phyloP scores from a whole-genome alignment of 1,140 invertebrate genomes.

The Drosophila nebulosa region DNA sequence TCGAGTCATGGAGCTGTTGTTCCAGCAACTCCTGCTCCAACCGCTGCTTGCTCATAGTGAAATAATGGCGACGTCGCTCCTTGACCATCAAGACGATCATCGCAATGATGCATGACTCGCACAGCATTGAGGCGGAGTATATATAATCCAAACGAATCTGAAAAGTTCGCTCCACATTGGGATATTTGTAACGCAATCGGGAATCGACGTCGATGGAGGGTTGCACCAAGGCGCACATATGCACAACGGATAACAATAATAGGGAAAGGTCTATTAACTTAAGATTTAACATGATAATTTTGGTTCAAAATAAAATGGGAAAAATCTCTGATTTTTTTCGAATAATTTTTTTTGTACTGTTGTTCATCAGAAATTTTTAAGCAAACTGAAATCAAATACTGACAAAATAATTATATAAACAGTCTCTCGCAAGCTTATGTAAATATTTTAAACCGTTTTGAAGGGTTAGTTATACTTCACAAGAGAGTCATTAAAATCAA shows the following conservation, averaged over 20 bases:
- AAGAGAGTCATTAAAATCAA: no score
- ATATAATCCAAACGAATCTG: slow-evolving; percentile 38
- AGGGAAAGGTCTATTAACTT: slow-evolving; percentile 30
- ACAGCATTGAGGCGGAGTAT: slow-evolving; percentile 38
- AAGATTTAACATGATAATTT: slow-evolving; percentile 32
- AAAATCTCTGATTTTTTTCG: neutral
- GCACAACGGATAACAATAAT: slow-evolving; percentile 33
- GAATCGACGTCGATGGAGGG: slow-evolving; percentile 40
- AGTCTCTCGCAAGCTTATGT: no score
- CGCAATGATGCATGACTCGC: slow-evolving; percentile 31
- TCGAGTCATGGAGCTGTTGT: neutral
- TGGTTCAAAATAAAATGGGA: neutral
- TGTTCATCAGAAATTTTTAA: neutral
- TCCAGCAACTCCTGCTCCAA: neutral
- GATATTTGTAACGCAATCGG: slow-evolving; percentile 22
- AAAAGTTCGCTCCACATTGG: slow-evolving; percentile 25
- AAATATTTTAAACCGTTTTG: no score
- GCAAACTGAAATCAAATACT: neutral
- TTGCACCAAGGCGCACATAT: slow-evolving; percentile 36
- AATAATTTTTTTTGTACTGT: neutral
- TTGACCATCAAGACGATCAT: slow-evolving; percentile 27
- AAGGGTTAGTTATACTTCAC: no score
- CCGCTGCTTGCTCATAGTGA: neutral
- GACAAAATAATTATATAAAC: neutral
- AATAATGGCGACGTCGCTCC: slow-evolving; percentile 33